A percentile compares a stretch with the other conserved stretches of the same genome.
Conservation (phyloP, 2,113 vertebrate species). For the Paradoxurus hermaphroditus region DNA sequence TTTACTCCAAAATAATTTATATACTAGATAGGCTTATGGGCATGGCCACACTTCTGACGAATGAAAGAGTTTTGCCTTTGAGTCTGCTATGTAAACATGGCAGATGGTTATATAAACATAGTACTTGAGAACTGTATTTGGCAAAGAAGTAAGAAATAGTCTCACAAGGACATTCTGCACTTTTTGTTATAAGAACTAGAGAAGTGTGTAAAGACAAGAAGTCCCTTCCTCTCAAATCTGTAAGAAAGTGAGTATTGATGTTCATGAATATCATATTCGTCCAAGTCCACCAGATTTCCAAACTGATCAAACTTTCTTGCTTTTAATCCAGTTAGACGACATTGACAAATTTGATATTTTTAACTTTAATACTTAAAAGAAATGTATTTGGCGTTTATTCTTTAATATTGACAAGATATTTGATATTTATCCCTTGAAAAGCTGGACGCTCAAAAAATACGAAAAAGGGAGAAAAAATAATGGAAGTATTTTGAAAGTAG, state of each 20-base stretch:
- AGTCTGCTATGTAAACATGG: constrained; percentile 67
- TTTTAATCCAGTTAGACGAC: not conserved
- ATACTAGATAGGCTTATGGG: constrained; percentile 48
- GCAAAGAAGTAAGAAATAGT: constrained; percentile 57
- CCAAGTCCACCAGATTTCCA: not conserved
- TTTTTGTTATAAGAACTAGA: constrained; percentile 48
- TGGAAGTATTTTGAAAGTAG: not conserved
- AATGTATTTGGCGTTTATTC: not conserved
- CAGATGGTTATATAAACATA: constrained; percentile 73
- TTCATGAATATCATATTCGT: not conserved
- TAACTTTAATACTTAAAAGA: not conserved
- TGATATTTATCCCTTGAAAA: constrained; percentile 24
- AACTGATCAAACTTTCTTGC: not conserved
- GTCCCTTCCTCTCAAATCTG: not conserved
- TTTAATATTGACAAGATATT: not conserved
- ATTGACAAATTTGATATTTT: not conserved
- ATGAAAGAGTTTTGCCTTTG: constrained; percentile 60
- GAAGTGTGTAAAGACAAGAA: constrained; percentile 8
- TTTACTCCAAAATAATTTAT: constrained; percentile 66
- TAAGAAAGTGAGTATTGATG: not conserved
- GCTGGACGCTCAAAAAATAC: not conserved
- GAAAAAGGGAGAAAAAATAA: not conserved
- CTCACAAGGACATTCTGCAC: constrained; percentile 52
- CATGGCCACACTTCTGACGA: constrained; percentile 40
- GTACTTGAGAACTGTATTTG: constrained; percentile 59